Conservation (phyloP, 2,888 invertebrate species). For the Drosophila neotestacea region DNA sequence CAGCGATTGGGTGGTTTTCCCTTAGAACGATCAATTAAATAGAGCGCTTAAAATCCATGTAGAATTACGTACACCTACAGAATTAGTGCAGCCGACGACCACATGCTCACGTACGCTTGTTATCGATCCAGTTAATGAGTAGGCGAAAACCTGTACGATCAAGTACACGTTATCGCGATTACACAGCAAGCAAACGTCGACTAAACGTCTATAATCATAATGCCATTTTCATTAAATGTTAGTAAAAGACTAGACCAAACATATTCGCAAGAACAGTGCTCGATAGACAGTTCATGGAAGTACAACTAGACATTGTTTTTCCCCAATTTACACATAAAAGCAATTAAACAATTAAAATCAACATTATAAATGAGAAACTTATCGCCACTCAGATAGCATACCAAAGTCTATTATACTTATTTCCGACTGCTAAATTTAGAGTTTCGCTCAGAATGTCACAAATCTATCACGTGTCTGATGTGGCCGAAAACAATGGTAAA, state of each 20-base stretch:
- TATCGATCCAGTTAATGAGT: slow-evolving; percentile 45
- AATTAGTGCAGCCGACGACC: slow-evolving; percentile 7
- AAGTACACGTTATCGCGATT: slow-evolving; percentile 18
- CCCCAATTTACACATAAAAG: slow-evolving; percentile 19
- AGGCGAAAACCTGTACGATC: background rate
- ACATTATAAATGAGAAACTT: slow-evolving; percentile 27
- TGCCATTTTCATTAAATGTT: slow-evolving; percentile 20
- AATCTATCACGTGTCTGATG: slow-evolving; percentile 86
- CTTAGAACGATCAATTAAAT: slow-evolving; percentile 6
- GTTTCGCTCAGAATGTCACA: slow-evolving; percentile 62
- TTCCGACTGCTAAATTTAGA: slow-evolving; percentile 1
- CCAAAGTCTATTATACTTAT: slow-evolving; percentile 5
- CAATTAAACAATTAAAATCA: slow-evolving; percentile 24
- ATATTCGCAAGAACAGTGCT: slow-evolving; percentile 15
- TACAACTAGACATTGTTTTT: background rate
- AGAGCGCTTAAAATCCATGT: background rate
- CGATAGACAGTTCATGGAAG: slow-evolving; percentile 7
- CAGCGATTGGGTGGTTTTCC: background rate
- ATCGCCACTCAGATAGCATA: slow-evolving; percentile 25
- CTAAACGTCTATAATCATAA: slow-evolving; percentile 30
- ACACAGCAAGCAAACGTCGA: slow-evolving; percentile 15
- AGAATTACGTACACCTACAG: slow-evolving; percentile 4
- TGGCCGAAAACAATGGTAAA: slow-evolving; percentile 87
- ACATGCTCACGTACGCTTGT: slow-evolving; percentile 36
- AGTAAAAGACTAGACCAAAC: slow-evolving; percentile 3